Evolutionary conservation across 2,888 invertebrate genomes (phyloP).

Genomic region (Tricholauxania praeusta): DNA sequence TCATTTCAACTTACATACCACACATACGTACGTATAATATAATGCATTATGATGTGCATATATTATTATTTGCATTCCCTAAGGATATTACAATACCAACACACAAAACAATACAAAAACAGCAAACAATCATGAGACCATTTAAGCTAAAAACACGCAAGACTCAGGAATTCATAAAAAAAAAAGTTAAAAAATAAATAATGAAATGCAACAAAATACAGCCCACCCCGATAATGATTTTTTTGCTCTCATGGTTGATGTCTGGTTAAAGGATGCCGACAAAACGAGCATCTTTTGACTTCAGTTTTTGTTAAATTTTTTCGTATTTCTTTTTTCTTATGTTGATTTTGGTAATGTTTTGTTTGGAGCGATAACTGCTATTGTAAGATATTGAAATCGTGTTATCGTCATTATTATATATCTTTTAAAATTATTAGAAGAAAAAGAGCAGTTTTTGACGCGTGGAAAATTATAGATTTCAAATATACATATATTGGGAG

Average conservation of each 20-base stretch:
- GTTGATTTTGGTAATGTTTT: too few relatives aligned
- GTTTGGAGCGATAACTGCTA: too few relatives aligned
- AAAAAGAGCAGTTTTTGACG: too few relatives aligned
- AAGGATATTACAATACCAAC: slow-evolving; percentile 8
- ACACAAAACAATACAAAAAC: background rate
- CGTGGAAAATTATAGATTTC: too few relatives aligned
- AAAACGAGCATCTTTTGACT: background rate
- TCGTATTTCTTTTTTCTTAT: too few relatives aligned
- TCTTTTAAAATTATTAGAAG: too few relatives aligned
- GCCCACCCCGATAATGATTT: slow-evolving; percentile 23
- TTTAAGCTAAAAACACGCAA: background rate
- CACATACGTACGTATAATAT: background rate
- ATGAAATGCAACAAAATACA: slow-evolving; percentile 2
- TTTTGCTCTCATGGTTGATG: too few relatives aligned
- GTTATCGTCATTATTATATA: too few relatives aligned
- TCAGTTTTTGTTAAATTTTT: too few relatives aligned
- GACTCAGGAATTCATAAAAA: background rate
- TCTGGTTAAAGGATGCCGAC: background rate
- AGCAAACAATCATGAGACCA: too few relatives aligned
- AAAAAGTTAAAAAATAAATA: slow-evolving; percentile 10
- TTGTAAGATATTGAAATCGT: too few relatives aligned
- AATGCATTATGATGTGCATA: background rate
- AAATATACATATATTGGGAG: too few relatives aligned
- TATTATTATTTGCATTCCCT: slow-evolving; percentile 29
- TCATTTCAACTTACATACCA: slow-evolving; percentile 25